Percentiles rank a stretch among this genome's conserved stretches.
These are phyloP conservation scores for Calidris pygmaea DNA, from an alignment of 2,113 vertebrate species.

Conservation along the genomic window DNA sequence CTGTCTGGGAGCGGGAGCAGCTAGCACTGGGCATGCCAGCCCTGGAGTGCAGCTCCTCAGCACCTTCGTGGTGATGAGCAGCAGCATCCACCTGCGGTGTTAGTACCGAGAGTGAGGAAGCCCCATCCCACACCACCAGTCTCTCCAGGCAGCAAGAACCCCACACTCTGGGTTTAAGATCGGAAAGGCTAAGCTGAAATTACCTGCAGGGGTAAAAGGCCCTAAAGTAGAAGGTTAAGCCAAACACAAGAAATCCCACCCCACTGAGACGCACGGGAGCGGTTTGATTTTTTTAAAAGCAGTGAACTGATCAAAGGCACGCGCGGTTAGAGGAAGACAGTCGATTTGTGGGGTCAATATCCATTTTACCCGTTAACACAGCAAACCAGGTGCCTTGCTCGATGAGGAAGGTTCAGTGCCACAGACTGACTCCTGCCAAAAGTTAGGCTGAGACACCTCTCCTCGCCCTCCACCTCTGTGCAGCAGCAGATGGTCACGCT, in stretches of 20 bases:
- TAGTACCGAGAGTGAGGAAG: not conserved
- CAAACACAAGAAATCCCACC: not conserved
- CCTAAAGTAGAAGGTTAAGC: not conserved
- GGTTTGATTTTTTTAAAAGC: not conserved
- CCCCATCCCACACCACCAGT: not conserved
- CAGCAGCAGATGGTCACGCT: not conserved
- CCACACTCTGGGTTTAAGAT: fast-evolving
- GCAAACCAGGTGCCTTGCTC: fast-evolving
- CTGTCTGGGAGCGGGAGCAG: not conserved
- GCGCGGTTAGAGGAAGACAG: not conserved
- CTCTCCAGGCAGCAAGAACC: not conserved
- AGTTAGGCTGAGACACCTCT: not conserved
- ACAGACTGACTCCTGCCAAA: not conserved
- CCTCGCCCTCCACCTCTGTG: not conserved
- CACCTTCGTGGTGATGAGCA: not conserved
- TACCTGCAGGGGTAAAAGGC: not conserved
- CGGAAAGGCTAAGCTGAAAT: not conserved
- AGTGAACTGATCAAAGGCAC: not conserved
- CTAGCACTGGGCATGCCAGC: not conserved
- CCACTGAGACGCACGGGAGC: fast-evolving
- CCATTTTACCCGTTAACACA: not conserved
- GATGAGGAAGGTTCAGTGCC: not conserved
- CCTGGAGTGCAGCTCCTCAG: not conserved
- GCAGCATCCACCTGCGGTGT: not conserved
- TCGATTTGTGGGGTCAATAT: not conserved